Evolutionary conservation across 2,888 invertebrate species (phyloP).

Genomic region (Elgonia sp.): DNA sequence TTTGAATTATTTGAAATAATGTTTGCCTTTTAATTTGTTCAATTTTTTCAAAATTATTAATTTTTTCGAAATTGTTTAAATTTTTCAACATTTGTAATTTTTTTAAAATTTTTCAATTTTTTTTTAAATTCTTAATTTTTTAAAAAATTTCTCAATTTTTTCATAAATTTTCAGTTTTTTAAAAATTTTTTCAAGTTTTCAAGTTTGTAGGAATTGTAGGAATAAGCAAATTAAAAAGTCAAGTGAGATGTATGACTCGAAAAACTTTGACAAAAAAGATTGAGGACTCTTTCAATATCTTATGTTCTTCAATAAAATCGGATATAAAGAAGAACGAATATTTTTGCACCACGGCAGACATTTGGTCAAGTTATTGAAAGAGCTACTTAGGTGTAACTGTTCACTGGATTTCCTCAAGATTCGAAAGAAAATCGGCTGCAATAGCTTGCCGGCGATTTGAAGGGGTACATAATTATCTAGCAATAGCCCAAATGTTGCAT

Average conservation of each 20-base stretch:
- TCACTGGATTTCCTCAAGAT: constrained; percentile 25
- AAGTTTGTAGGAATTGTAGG: too few species aligned
- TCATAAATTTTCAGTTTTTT: too few species aligned
- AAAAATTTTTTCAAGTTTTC: too few species aligned
- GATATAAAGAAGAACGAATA: constrained; percentile 3
- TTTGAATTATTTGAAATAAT: too few species aligned
- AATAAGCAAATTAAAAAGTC: constrained; percentile 20
- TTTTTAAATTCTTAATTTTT: too few species aligned
- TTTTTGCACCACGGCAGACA: constrained; percentile 47
- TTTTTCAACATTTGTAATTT: too few species aligned
- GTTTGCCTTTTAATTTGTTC: too few species aligned
- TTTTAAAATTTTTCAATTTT: too few species aligned
- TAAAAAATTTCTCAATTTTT: too few species aligned
- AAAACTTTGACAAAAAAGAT: constrained; percentile 27
- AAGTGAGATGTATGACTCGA: constrained; percentile 4
- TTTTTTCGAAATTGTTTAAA: too few species aligned
- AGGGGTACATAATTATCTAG: constrained; percentile 67
- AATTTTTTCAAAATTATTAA: too few species aligned
- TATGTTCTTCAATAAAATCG: background rate
- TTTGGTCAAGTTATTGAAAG: constrained; percentile 27
- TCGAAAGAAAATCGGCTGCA: constrained; percentile 41
- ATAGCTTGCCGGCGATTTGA: constrained; percentile 73
- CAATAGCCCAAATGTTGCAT: constrained; percentile 55
- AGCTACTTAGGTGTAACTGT: constrained; percentile 54
- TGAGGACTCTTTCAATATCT: background rate